These are phyloP conservation scores for Chymomyza costata DNA, from an alignment of 1,140 invertebrate species.

Conservation along the genomic window DNA sequence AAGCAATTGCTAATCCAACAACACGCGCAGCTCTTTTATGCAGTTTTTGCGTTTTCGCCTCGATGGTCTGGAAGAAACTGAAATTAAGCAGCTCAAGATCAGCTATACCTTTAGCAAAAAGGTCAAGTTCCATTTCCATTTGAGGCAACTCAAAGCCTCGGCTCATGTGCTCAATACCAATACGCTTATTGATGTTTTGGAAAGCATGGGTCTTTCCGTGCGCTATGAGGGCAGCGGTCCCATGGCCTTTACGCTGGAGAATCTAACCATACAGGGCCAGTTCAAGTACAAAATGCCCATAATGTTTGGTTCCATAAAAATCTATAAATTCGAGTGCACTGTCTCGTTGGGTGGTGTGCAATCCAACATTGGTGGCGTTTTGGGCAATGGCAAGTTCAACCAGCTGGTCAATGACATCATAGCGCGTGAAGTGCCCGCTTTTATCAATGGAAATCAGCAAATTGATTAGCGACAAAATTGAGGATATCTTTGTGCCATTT, in stretches of 20 bases:
- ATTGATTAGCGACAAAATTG: conserved; percentile 53
- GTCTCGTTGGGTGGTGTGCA: conserved; percentile 48
- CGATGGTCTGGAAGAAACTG: conserved; percentile 60
- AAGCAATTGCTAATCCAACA: neutral
- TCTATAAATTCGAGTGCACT: conserved; percentile 57
- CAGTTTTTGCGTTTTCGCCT: conserved; percentile 68
- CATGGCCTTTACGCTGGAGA: conserved; percentile 45
- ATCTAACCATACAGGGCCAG: conserved; percentile 59
- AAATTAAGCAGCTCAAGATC: conserved; percentile 62
- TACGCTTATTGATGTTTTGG: conserved; percentile 52
- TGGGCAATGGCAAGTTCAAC: conserved; percentile 64
- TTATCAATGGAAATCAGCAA: conserved; percentile 58
- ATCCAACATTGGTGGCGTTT: conserved; percentile 62
- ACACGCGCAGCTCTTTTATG: conserved; percentile 29
- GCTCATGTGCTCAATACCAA: conserved; percentile 51
- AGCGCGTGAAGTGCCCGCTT: conserved; percentile 52
- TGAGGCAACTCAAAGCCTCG: conserved; percentile 47
- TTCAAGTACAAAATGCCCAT: conserved; percentile 74
- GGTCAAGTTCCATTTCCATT: conserved; percentile 56
- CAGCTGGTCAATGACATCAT: conserved; percentile 57
- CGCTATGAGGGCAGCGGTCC: conserved; percentile 61
- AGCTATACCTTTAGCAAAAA: conserved; percentile 71
- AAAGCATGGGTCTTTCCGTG: conserved; percentile 48
- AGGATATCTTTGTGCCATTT: conserved; percentile 44
- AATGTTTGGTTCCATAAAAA: conserved; percentile 68